phyloP scores from a whole-genome alignment of 2,797 vertebrate species.

The Sarcophilus harrisii region DNA sequence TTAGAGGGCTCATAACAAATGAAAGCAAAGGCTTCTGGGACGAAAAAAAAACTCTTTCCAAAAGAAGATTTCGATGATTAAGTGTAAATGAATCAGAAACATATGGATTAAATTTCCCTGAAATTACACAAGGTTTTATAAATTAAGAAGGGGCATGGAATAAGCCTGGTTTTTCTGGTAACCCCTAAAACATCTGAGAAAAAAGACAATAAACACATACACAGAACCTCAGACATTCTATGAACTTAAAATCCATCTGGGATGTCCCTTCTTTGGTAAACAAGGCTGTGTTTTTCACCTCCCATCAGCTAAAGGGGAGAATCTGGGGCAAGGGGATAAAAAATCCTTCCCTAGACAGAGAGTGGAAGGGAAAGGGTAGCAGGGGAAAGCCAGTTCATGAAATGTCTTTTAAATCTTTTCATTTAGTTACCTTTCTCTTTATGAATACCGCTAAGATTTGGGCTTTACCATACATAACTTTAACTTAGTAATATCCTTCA shows the following conservation, averaged over 20 bases:
- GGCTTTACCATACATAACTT: slow-evolving; percentile 88
- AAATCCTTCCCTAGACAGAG: neutral
- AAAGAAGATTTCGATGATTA: slow-evolving; percentile 73
- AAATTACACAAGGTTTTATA: slow-evolving; percentile 76
- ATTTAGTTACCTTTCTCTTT: slow-evolving; percentile 87
- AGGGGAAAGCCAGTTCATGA: slow-evolving; percentile 72
- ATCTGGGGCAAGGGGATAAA: neutral
- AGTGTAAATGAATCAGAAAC: slow-evolving; percentile 76
- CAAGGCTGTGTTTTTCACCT: slow-evolving; percentile 46
- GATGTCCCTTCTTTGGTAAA: slow-evolving; percentile 33
- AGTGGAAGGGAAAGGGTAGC: slow-evolving; percentile 66
- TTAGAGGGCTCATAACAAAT: slow-evolving; percentile 55
- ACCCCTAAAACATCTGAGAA: slow-evolving; percentile 66
- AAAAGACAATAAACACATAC: slow-evolving; percentile 29
- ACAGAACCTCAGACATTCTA: slow-evolving; percentile 39
- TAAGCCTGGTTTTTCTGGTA: slow-evolving; percentile 57
- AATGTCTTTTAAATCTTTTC: slow-evolving; percentile 82
- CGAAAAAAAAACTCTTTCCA: slow-evolving; percentile 67
- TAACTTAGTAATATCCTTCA: slow-evolving; percentile 90
- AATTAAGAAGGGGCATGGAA: slow-evolving; percentile 46
- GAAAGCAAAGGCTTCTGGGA: slow-evolving; percentile 50
- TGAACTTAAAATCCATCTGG: neutral
- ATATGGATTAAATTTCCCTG: slow-evolving; percentile 71
- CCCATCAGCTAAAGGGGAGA: neutral
- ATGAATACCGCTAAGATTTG: slow-evolving; percentile 86